Evolutionary conservation across 2,888 invertebrate genomes (phyloP), one percentile per base, ranked within the genome.

Genomic region (Oscheius onirici): DNA sequence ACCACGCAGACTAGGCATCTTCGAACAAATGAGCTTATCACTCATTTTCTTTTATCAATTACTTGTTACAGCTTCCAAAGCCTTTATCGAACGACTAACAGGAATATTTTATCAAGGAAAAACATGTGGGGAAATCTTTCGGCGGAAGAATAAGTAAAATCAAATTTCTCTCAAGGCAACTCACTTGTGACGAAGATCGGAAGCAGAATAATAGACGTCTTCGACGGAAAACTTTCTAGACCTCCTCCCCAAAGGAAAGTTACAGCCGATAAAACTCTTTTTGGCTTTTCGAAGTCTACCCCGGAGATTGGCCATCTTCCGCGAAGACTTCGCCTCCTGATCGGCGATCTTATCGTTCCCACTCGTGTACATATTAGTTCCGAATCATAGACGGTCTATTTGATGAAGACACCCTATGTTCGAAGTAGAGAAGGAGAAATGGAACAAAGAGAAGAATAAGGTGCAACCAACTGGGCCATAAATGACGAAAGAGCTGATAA

Each of bases 281-380:
- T 75, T 28, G 1, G 79, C 79, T 34, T 74, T 71, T 20, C 75
- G 74, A 17, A 77, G 72, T 22, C 79, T 67, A 58, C 77, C 75
- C 10, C 77, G 65, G 15, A 79, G 66, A 20, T 74, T 77, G 24
- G 74, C 75, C 77, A 79, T 77, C 28, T 70, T 44, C 52, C 40
- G 66, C 15, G 60, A n/a, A 11, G 44, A 43, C 28, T 65, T 51
- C 65, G 20, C 28, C 17, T 65, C n/a, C 26, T 22, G n/a, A 22
- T 55, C 54, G 54, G 54, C 54, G 54, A 55, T 55, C 54, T 55
- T 55, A 55, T 55, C 54, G 54, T 55, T 15, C 54, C 54, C 54
- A 22, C 54, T 22, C 54, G 54, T 26, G 54, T 55, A 26, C 54
- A 55, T 55, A 26, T 22, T 24, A 26, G 11, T 15, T 6, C 24